Conservation (phyloP, 2,113 vertebrate genomes). For the Xenopus borealis region DNA sequence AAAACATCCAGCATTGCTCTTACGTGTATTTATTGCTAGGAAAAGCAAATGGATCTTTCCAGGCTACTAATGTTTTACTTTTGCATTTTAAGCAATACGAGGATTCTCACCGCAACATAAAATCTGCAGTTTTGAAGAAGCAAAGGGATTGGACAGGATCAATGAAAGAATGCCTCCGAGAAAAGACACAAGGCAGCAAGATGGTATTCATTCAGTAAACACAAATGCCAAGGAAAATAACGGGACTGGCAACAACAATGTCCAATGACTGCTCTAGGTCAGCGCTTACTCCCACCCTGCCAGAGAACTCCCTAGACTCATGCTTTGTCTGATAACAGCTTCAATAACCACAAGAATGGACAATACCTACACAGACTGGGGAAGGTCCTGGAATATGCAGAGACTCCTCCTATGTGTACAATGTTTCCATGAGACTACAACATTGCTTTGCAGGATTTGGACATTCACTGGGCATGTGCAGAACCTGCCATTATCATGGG, state of each 20-base stretch:
- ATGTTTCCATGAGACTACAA: slow-evolving; percentile 61
- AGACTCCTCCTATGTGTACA: too few relatives aligned
- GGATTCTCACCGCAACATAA: slow-evolving; percentile 98
- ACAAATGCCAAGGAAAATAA: slow-evolving; percentile 71
- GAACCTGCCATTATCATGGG: slow-evolving; percentile 45
- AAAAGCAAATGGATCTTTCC: slow-evolving; percentile 46
- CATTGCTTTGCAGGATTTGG: slow-evolving; percentile 51
- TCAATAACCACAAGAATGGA: slow-evolving; percentile 54
- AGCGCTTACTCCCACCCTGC: slow-evolving; percentile 67
- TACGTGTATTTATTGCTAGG: slow-evolving; percentile 33
- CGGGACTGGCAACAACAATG: slow-evolving; percentile 74
- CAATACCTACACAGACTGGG: slow-evolving; percentile 52
- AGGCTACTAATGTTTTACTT: slow-evolving; percentile 70
- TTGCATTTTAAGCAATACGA: slow-evolving; percentile 91
- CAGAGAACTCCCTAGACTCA: slow-evolving; percentile 61
- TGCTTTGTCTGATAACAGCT: slow-evolving; percentile 65
- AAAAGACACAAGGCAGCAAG: slow-evolving; percentile 84
- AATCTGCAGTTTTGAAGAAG: slow-evolving; percentile 99
- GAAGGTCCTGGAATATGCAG: slow-evolving; percentile 48
- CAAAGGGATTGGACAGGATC: slow-evolving; percentile 96
- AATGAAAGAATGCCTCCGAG: slow-evolving; percentile 98
- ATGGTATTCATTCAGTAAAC: slow-evolving; percentile 77
- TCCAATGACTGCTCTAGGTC: slow-evolving; percentile 69
- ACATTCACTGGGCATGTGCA: slow-evolving; percentile 50
- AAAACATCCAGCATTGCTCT: too few relatives aligned